These are phyloP conservation scores for Drosophila formosana DNA, from an alignment of 2,888 invertebrate species.

Conservation along the genomic window DNA sequence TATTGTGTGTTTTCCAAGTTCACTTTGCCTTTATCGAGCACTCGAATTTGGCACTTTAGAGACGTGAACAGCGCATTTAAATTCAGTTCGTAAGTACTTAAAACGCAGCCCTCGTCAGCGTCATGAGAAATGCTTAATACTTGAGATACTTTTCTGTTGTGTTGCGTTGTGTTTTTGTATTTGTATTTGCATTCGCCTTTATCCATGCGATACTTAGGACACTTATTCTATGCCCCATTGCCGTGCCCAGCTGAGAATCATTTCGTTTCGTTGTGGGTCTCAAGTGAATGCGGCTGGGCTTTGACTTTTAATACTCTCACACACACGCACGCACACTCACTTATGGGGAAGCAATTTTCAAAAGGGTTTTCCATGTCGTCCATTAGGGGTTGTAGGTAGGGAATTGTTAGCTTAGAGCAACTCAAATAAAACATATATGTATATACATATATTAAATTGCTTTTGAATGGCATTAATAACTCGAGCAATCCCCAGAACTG, in stretches of 20 bases:
- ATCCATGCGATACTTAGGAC: constrained; percentile 33
- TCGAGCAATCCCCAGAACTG: constrained; percentile 33
- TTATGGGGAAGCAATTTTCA: constrained; percentile 44
- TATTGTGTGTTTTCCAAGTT: neutral
- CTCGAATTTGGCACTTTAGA: constrained; percentile 70
- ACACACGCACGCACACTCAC: constrained; percentile 10
- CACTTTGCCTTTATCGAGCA: constrained; percentile 45
- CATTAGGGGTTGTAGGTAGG: constrained; percentile 61
- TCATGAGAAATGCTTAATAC: constrained; percentile 69
- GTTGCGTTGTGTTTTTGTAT: constrained; percentile 50
- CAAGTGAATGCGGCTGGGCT: constrained; percentile 55
- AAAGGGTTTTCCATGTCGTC: constrained; percentile 67
- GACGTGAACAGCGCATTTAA: constrained; percentile 71
- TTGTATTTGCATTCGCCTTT: constrained; percentile 53
- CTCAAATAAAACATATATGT: constrained; percentile 36
- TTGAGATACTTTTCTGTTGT: constrained; percentile 72
- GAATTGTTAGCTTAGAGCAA: constrained; percentile 53
- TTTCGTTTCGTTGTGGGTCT: constrained; percentile 39
- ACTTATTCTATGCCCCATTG: constrained; percentile 50
- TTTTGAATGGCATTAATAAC: constrained; percentile 75
- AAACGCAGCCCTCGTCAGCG: constrained; percentile 60
- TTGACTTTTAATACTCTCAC: constrained; percentile 51
- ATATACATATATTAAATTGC: constrained; percentile 74
- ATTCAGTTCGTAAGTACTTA: constrained; percentile 58
- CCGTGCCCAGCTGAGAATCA: constrained; percentile 17